These are phyloP conservation scores for Cossypha dichroa DNA, from an alignment of 2,797 vertebrate genomes.

Conservation along the genomic window DNA sequence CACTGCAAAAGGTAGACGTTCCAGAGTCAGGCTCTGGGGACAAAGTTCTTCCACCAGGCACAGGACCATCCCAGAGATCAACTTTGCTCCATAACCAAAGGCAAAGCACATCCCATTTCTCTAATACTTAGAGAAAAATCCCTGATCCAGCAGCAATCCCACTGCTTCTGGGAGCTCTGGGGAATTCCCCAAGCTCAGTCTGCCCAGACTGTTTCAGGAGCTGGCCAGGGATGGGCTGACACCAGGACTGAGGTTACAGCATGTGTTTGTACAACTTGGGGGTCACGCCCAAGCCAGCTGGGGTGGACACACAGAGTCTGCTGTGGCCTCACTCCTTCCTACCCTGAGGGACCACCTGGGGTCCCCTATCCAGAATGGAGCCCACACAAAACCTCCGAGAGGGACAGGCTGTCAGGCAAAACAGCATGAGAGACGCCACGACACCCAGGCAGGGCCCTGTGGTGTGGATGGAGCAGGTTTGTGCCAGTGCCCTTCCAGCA, in stretches of 20 bases:
- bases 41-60: background rate
- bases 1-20: accelerated
- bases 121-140: background rate
- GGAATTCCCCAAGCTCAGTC: background rate
- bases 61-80: background rate
- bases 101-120: background rate
- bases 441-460: background rate
- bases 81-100: background rate
- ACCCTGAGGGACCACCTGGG: accelerated
- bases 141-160: background rate
- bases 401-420: accelerated
- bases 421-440: accelerated
- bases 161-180: background rate
- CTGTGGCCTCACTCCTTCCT: accelerated
- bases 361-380: background rate
- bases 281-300: accelerated
- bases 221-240: background rate
- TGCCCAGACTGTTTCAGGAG: background rate
- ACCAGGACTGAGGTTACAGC: background rate
- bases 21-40: background rate
- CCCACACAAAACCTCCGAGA: accelerated
- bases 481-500: background rate
- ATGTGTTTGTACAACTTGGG: background rate
- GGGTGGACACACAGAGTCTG: accelerated
- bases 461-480: background rate